phyloP scores from a whole-genome alignment of 2,888 invertebrate genomes.

The Amiota minor region DNA sequence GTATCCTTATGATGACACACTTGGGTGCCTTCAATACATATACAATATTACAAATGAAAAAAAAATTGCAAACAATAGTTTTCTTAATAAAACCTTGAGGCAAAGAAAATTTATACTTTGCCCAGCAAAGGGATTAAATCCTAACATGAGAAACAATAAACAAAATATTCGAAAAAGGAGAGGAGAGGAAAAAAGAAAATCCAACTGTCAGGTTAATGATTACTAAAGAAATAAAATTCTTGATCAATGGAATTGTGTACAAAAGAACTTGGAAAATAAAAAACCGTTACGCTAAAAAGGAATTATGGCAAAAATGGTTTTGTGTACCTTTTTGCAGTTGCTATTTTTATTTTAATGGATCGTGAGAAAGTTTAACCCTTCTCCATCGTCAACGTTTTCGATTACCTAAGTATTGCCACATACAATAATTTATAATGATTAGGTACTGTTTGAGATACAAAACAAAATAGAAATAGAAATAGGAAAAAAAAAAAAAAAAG shows the following conservation, averaged over 20 bases:
- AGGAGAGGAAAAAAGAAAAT: not conserved
- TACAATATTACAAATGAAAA: too few species aligned
- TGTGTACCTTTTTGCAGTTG: slow-evolving; percentile 8
- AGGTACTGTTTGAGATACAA: slow-evolving; percentile 47
- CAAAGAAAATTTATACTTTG: too few species aligned
- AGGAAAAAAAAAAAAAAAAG: not conserved
- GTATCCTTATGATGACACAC: too few species aligned
- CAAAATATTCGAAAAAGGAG: too few species aligned
- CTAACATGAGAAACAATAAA: too few species aligned
- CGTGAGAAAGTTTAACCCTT: slow-evolving; percentile 66
- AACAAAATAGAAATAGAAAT: slow-evolving; percentile 10
- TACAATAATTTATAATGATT: slow-evolving; percentile 68
- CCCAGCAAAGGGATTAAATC: too few species aligned
- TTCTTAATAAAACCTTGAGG: too few species aligned
- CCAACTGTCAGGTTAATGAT: slow-evolving; percentile 4
- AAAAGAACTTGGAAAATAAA: not conserved
- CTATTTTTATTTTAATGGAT: slow-evolving; percentile 51
- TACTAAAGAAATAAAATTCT: not conserved
- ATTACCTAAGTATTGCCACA: slow-evolving; percentile 49
- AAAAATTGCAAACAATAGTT: too few species aligned
- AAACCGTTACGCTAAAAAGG: slow-evolving; percentile 12
- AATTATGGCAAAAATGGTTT: slow-evolving; percentile 11
- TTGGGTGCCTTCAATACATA: too few species aligned
- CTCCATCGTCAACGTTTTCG: slow-evolving; percentile 9
- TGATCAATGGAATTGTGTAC: not conserved